A percentile compares a stretch with the other conserved stretches of the same genome.
Evolutionary conservation across 2,797 vertebrate genomes (phyloP).

Genomic region (Pygocentrus nattereri): DNA sequence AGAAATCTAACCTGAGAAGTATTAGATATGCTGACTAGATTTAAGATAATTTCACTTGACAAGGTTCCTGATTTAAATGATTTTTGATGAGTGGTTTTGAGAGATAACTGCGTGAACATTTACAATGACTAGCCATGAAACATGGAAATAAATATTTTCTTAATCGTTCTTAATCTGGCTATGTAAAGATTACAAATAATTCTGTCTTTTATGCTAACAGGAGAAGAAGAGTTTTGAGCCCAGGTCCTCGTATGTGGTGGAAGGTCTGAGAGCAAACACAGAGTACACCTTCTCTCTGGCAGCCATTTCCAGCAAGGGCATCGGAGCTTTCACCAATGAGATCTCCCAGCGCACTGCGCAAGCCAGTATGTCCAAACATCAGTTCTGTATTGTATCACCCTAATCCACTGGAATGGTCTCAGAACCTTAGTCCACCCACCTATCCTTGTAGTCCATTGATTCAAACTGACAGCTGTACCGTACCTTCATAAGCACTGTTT

Average conservation of each 20-base stretch:
- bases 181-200: neutral
- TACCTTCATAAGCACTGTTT: neutral
- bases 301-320: constrained; percentile 92
- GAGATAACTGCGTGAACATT: too few species aligned
- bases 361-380: constrained; percentile 91
- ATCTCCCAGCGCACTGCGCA: constrained; percentile 94
- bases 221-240: constrained; percentile 91
- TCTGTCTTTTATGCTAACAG: constrained; percentile 68
- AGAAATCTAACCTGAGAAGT: too few species aligned
- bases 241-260: constrained; percentile 86
- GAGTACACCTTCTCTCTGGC: constrained; percentile 96
- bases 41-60: too few species aligned
- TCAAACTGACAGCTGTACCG: neutral
- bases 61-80: too few species aligned
- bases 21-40: too few species aligned
- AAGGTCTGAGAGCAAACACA: constrained; percentile 93
- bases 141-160: too few species aligned
- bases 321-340: constrained; percentile 94
- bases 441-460: constrained; percentile 57
- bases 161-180: neutral
- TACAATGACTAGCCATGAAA: too few species aligned
- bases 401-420: constrained; percentile 31
- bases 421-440: constrained; percentile 45
- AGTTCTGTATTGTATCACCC: constrained; percentile 22
- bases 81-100: too few species aligned